Evolutionary conservation across 2,113 vertebrate species (phyloP).

Genomic region (Corydoras sp.): DNA sequence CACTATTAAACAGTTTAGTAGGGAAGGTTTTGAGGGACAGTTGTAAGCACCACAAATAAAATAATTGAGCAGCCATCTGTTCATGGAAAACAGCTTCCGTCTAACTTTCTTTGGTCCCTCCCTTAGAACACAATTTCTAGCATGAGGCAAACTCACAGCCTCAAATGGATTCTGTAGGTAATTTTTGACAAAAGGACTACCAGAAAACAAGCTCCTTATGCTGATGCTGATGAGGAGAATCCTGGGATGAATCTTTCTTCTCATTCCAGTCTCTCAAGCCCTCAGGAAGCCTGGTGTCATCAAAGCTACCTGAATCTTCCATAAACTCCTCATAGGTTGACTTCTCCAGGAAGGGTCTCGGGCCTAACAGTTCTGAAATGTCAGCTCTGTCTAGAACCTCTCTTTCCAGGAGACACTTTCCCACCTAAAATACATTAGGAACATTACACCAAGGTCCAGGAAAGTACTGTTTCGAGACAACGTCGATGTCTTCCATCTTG

Average conservation of each 20-base stretch:
- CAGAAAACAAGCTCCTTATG: slow-evolving; percentile 39
- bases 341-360: slow-evolving; percentile 55
- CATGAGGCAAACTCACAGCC: too few species aligned
- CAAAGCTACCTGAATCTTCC: slow-evolving; percentile 56
- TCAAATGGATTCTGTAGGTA: too few species aligned
- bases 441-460: too few species aligned
- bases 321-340: slow-evolving; percentile 63
- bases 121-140: too few species aligned
- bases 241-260: slow-evolving; percentile 17
- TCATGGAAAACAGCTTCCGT: too few species aligned
- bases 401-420: slow-evolving; percentile 57
- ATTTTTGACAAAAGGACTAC: not conserved
- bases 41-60: too few species aligned
- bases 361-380: slow-evolving; percentile 57
- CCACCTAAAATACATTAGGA: slow-evolving; percentile 49
- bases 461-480: too few species aligned
- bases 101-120: too few species aligned
- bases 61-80: too few species aligned
- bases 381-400: slow-evolving; percentile 62
- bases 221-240: slow-evolving; percentile 33
- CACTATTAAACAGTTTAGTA: too few species aligned
- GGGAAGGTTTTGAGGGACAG: too few species aligned
- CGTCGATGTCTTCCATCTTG: not conserved
- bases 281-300: slow-evolving; percentile 56
- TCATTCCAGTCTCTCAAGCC: slow-evolving; percentile 61